Conservation (phyloP, 1,140 invertebrate species). For the Achroia grisella region DNA sequence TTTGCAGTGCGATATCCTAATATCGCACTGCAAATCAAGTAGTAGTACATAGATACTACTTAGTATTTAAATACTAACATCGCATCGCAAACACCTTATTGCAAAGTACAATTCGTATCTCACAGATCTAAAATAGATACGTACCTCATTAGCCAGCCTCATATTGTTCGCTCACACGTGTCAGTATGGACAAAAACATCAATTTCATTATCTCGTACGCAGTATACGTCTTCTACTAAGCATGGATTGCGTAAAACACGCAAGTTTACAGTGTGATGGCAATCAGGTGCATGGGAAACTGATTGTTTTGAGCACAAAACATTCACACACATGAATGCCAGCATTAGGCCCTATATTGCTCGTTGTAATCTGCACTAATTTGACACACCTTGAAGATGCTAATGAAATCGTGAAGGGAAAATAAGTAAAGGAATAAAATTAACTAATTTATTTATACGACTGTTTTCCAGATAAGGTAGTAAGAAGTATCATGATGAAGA, state of each 20-base stretch:
- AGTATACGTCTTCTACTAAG: conserved; percentile 47
- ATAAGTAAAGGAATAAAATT: too few species aligned
- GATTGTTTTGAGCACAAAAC: conserved; percentile 47
- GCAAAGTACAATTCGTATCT: neutral
- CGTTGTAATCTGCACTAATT: conserved; percentile 39
- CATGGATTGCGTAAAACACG: conserved; percentile 40
- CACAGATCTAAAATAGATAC: conserved; percentile 17
- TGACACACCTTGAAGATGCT: conserved; percentile 11
- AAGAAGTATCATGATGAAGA: too few species aligned
- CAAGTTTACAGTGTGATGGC: conserved; percentile 48
- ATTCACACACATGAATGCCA: conserved; percentile 64
- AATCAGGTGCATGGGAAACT: conserved; percentile 62
- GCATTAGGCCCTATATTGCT: conserved; percentile 29
- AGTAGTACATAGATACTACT: too few species aligned
- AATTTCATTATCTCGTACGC: conserved; percentile 47
- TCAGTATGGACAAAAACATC: conserved; percentile 43
- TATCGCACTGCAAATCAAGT: too few species aligned
- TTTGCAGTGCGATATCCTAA: too few species aligned
- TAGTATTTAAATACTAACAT: too few species aligned
- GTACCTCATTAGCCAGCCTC: conserved; percentile 40
- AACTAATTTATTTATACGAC: too few species aligned
- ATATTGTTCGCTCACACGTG: conserved; percentile 53
- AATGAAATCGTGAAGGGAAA: conserved; percentile 11
- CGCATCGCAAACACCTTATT: too few species aligned
- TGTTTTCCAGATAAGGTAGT: too few species aligned